Conservation (phyloP, 2,113 vertebrate species). For the Enhydra lutris region DNA sequence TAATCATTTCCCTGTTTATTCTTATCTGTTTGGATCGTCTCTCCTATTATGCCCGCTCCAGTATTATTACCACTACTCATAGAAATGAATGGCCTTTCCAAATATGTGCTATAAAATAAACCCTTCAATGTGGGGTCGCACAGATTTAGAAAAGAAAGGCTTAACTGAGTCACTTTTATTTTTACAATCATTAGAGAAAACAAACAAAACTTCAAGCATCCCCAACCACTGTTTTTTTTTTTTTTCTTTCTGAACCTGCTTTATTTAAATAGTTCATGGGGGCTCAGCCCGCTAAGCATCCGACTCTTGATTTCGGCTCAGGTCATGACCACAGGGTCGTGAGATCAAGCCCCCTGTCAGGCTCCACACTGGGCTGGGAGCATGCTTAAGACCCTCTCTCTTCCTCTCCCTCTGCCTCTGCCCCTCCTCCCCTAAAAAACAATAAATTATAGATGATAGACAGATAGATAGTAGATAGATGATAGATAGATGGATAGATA, state of each 20-base stretch:
- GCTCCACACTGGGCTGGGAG: neutral
- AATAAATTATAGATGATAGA: no score
- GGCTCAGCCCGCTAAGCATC: neutral
- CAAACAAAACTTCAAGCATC: neutral
- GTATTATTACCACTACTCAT: neutral
- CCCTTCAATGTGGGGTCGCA: neutral
- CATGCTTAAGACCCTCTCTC: neutral
- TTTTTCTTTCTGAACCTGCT: neutral
- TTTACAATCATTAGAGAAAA: neutral
- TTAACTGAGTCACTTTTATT: slow-evolving; percentile 25
- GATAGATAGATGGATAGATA: neutral
- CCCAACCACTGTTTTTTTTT: neutral
- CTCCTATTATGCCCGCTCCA: neutral
- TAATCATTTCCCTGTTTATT: neutral
- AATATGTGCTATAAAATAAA: neutral
- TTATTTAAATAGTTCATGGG: neutral
- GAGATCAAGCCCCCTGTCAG: neutral
- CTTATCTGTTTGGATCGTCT: neutral
- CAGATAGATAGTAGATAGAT: neutral
- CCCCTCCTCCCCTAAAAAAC: neutral
- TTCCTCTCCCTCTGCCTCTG: neutral
- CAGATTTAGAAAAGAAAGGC: neutral
- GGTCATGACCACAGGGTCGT: neutral
- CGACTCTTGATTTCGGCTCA: neutral
- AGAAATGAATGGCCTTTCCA: neutral